Evolutionary conservation across 2,113 vertebrate genomes (phyloP), one percentile per base, ranked within the genome.

Genomic region (Osmerus mordax): DNA sequence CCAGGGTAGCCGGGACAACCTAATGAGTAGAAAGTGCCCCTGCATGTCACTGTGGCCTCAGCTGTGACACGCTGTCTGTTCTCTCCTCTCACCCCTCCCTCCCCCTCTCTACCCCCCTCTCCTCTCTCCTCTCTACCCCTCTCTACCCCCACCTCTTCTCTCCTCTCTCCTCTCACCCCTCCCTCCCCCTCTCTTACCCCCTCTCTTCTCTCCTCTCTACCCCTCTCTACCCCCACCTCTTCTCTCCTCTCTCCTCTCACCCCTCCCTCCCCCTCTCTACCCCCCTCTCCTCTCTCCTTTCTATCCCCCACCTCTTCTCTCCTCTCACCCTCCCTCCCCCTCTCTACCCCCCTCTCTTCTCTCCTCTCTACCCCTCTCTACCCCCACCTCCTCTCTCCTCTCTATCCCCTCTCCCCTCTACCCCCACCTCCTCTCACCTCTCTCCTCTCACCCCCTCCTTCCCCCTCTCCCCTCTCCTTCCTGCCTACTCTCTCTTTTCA

Each of bases 11-110:
- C 70, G 66, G 84, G 84, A 86, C 86, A 86, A 88, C 81, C 87
- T 91, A 92, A 92, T 88, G 87, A 92, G 89, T 75, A 83, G 88
- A 87, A 79, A 79, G 79, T 91, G 91, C 91, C 91, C 92, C 83
- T 90, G 89, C 86, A 91, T 85, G 3, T 41, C 62, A 16, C 62
- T 56, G 74, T 77, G 71, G 83, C 78, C 65, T 90, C 83, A 83
- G 67, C 77, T 82, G 78, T 86, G 88, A 86, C 87, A 89, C 73
- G 77, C 58, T 68, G 63, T 86, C 71, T 70, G 67, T 72, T 70
- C 59, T 72, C 77, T 83, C 77, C 23, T 81, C 74, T 87, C 78
- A n/a, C 11, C 55, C 18, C 55, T 58, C 15, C 36, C 64, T 66
- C 74, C 60, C 29, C 51, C 23, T 12, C 64, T 13, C 3, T 16